Evolutionary conservation across 2,888 invertebrate genomes (phyloP).

Genomic region (Campopleginae sp.): DNA sequence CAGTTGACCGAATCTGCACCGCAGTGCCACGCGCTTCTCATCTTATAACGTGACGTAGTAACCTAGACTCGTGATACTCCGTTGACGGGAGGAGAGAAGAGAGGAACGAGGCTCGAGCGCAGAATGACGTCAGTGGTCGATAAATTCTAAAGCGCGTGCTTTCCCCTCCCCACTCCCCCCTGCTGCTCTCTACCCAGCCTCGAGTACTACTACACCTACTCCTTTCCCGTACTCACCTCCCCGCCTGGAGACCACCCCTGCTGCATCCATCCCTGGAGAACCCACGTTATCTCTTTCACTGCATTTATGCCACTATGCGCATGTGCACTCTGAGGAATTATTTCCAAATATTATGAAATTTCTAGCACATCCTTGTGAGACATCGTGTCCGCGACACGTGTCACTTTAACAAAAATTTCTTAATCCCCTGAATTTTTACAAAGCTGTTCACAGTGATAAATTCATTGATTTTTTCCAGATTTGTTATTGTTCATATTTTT

Average conservation of each 20-base stretch:
- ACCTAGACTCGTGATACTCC: constrained; percentile 70
- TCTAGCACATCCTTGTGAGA: not conserved
- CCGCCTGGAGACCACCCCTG: constrained; percentile 31
- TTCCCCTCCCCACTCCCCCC: not conserved
- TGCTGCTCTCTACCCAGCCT: constrained; percentile 63
- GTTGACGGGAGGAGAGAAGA: not conserved
- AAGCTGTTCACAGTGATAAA: not conserved
- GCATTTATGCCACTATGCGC: not conserved
- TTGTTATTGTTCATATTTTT: not conserved
- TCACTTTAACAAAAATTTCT: not conserved
- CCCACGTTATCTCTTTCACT: constrained; percentile 41
- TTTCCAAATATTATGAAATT: constrained; percentile 24
- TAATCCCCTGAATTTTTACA: not conserved
- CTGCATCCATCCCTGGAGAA: constrained; percentile 41
- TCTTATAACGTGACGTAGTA: constrained; percentile 81
- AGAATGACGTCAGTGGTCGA: constrained; percentile 82
- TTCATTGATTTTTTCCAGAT: not conserved
- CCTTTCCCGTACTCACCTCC: constrained; percentile 53
- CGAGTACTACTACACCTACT: constrained; percentile 80
- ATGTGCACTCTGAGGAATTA: not conserved
- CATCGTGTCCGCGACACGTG: not conserved
- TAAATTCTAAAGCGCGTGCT: constrained; percentile 74
- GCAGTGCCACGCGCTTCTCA: constrained; percentile 72
- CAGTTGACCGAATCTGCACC: constrained; percentile 44
- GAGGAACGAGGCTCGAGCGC: constrained; percentile 62